phyloP scores from a whole-genome alignment of 2,113 vertebrate genomes.

The Anarhynchus alexandrinus region DNA sequence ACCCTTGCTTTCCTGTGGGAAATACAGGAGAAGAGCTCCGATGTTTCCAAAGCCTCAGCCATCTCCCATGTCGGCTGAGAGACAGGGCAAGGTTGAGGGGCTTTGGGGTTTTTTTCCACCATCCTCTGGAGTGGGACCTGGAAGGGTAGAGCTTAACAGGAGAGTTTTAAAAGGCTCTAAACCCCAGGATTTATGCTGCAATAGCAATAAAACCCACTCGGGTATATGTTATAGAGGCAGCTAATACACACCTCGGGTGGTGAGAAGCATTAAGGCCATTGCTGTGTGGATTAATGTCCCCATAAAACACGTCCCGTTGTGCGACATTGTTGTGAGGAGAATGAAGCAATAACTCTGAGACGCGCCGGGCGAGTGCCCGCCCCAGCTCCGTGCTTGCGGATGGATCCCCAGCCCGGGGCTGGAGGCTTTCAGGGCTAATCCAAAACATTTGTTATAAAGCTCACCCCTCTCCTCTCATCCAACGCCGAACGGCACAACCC shows the following conservation, averaged over 20 bases:
- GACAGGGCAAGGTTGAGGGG: background rate
- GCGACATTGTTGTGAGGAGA: constrained; percentile 43
- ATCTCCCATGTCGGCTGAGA: background rate
- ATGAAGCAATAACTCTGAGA: constrained; percentile 39
- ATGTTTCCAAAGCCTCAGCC: background rate
- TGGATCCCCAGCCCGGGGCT: background rate
- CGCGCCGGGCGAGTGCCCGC: background rate
- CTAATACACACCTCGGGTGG: constrained; percentile 32
- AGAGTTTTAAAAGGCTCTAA: constrained; percentile 22
- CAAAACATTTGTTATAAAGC: background rate
- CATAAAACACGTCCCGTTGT: constrained; percentile 34
- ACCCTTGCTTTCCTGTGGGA: background rate
- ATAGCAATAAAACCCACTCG: constrained; percentile 2
- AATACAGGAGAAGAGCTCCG: background rate
- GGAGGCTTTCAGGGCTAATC: background rate
- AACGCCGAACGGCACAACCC: background rate
- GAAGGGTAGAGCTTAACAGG: background rate
- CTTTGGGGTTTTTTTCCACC: background rate
- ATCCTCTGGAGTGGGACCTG: background rate
- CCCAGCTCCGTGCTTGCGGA: background rate
- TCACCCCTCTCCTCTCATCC: background rate
- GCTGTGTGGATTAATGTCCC: constrained; percentile 27
- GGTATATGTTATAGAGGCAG: constrained; percentile 3
- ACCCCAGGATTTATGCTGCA: background rate
- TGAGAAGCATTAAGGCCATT: background rate